These are phyloP conservation scores for Biston stratarius DNA, from an alignment of 2,888 invertebrate species.

Conservation along the genomic window DNA sequence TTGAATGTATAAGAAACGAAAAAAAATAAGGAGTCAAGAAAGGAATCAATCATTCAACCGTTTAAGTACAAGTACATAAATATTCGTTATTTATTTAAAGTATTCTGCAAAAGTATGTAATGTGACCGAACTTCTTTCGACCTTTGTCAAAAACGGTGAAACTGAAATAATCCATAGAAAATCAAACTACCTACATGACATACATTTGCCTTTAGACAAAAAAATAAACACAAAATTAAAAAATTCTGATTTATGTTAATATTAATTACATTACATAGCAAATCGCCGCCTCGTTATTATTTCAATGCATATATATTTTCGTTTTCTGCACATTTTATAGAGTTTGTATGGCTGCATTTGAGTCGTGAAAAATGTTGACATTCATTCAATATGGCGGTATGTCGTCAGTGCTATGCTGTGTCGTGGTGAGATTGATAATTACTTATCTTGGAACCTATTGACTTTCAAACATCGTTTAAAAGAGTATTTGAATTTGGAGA, in stretches of 20 bases:
- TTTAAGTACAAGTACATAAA: too few species aligned
- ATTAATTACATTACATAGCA: constrained; percentile 34
- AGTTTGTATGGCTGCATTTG: constrained; percentile 68
- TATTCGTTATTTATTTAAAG: too few species aligned
- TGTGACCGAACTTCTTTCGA: constrained; percentile 8
- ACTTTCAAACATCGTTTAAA: constrained; percentile 58
- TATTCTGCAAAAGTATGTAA: background rate
- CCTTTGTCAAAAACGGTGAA: background rate
- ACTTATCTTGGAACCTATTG: constrained; percentile 65
- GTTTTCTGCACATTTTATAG: constrained; percentile 49
- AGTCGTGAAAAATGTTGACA: constrained; percentile 88
- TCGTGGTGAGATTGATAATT: constrained; percentile 93
- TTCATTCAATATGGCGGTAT: constrained; percentile 98
- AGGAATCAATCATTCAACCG: too few species aligned
- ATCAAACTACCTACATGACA: constrained; percentile 68
- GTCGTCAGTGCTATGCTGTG: constrained; percentile 98
- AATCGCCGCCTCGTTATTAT: constrained; percentile 43
- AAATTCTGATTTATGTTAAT: constrained; percentile 60
- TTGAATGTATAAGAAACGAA: too few species aligned
- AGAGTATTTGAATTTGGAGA: constrained; percentile 52
- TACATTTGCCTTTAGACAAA: constrained; percentile 74
- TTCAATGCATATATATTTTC: constrained; percentile 48
- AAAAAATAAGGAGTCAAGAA: too few species aligned
- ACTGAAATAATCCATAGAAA: constrained; percentile 59
- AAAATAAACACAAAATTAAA: constrained; percentile 81